A percentile compares a stretch with the other conserved stretches of the same genome.
Evolutionary conservation across 2,113 vertebrate species (phyloP).

Genomic region (Tinamus guttatus): DNA sequence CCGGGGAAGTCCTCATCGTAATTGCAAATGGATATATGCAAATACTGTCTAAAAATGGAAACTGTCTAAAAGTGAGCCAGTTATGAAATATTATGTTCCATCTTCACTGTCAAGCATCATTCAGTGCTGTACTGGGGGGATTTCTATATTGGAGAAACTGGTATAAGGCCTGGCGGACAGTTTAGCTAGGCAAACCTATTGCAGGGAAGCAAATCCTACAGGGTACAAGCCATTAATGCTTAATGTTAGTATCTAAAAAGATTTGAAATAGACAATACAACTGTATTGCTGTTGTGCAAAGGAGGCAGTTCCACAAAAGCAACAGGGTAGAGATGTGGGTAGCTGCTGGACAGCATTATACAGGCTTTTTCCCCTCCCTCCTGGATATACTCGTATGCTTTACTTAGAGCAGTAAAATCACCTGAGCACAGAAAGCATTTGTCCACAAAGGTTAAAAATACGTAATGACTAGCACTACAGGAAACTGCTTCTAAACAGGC

Average conservation of each 20-base stretch:
- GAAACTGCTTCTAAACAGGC: neutral
- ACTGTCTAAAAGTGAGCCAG: neutral
- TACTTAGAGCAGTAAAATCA: slow-evolving; percentile 33
- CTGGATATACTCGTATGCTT: neutral
- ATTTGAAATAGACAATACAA: neutral
- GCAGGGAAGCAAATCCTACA: neutral
- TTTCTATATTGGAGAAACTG: neutral
- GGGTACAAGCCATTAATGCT: neutral
- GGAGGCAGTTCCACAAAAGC: neutral
- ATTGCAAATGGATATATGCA: neutral
- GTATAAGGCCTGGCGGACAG: neutral
- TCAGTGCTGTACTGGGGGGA: neutral
- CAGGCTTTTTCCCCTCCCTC: neutral
- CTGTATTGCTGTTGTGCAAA: neutral
- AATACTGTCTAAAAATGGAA: neutral
- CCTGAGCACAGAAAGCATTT: neutral
- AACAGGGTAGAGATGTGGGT: neutral
- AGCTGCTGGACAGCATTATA: neutral
- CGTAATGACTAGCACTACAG: neutral
- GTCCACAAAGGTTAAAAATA: slow-evolving; percentile 19
- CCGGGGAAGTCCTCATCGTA: neutral
- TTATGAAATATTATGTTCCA: neutral
- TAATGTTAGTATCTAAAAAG: neutral
- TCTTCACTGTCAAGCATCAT: neutral
- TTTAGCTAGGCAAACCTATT: neutral